Conservation (phyloP, 2,113 vertebrate species). For the Elaphurus davidianus region DNA sequence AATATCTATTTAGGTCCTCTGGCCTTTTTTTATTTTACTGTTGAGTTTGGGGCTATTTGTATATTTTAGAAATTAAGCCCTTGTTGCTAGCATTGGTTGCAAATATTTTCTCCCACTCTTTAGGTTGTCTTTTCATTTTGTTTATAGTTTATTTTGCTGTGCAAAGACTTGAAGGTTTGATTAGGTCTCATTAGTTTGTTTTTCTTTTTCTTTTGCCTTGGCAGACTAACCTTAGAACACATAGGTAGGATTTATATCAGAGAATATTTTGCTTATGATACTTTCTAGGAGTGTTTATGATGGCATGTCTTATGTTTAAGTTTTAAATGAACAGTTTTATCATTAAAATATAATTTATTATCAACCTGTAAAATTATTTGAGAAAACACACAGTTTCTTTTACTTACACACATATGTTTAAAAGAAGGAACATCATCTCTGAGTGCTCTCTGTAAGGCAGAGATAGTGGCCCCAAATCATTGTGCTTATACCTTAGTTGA, state of each 20-base stretch:
- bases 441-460: not conserved
- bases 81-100: not conserved
- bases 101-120: not conserved
- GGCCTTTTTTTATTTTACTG: not conserved
- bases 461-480: not conserved
- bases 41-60: not conserved
- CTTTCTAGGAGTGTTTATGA: not conserved
- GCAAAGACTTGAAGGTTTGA: not conserved
- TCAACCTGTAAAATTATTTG: slow-evolving; percentile 36
- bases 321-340: slow-evolving; percentile 32
- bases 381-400: slow-evolving; percentile 37
- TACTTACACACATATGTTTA: not conserved
- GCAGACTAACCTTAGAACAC: not conserved
- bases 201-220: not conserved
- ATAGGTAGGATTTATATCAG: not conserved
- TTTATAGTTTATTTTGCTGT: not conserved
- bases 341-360: slow-evolving; percentile 29
- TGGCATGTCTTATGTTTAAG: not conserved
- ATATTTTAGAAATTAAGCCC: not conserved
- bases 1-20: not conserved
- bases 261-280: not conserved
- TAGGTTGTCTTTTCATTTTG: not conserved
- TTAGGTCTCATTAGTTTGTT: not conserved
- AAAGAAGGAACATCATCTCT: not conserved
- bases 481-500: not conserved